Conservation (phyloP, 2,888 invertebrate species). For the Arenicola marina region DNA sequence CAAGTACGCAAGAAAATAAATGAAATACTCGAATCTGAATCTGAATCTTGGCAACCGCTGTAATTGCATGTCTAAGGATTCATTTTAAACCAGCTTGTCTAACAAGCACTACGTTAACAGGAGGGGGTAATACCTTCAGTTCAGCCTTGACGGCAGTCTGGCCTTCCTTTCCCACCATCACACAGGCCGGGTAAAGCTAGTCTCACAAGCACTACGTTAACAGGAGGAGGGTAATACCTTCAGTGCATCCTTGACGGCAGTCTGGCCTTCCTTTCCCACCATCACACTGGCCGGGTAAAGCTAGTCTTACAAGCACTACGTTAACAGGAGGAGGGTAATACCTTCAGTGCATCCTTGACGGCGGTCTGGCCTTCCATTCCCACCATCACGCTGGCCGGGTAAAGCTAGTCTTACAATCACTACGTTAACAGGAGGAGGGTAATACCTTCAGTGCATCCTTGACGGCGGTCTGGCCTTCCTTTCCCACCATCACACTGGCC, state of each 20-base stretch:
- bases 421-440: too few species aligned
- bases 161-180: constrained; percentile 79
- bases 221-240: too few species aligned
- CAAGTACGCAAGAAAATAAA: too few species aligned
- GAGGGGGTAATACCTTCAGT: constrained; percentile 66
- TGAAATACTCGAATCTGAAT: too few species aligned
- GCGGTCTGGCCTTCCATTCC: constrained; percentile 76
- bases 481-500: constrained; percentile 76
- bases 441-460: constrained; percentile 71
- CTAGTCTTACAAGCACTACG: too few species aligned
- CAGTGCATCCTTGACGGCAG: constrained; percentile 74
- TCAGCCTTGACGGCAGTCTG: constrained; percentile 74
- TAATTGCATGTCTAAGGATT: too few species aligned
- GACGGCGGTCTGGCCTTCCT: constrained; percentile 76
- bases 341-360: constrained; percentile 72
- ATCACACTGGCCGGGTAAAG: constrained; percentile 85
- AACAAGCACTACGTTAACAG: too few species aligned
- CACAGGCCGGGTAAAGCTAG: constrained; percentile 84
- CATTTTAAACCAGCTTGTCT: too few species aligned
- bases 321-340: too few species aligned
- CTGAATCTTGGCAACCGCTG: too few species aligned
- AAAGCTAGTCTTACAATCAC: too few species aligned
- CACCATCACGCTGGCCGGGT: constrained; percentile 82
- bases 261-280: constrained; percentile 76
- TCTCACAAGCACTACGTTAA: too few species aligned